Percentiles rank a stretch among this genome's conserved stretches.
Evolutionary conservation across 23 tunicate species (phyloP).

Genomic region (Trididemnum miniatum): DNA sequence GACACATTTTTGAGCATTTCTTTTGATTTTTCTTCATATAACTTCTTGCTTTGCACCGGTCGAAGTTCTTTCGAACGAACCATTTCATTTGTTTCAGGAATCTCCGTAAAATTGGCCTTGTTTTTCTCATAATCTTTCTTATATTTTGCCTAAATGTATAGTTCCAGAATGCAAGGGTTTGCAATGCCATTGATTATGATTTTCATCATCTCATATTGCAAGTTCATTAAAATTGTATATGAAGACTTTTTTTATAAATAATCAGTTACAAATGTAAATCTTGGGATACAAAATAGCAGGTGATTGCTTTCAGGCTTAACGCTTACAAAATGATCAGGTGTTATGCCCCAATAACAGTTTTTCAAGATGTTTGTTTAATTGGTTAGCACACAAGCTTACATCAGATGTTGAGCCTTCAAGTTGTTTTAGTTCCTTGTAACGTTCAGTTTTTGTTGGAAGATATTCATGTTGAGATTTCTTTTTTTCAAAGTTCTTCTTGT

Average conservation of each 20-base stretch:
- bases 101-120: slow-evolving; percentile 57
- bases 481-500: slow-evolving; percentile 73
- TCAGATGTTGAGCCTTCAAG: slow-evolving; percentile 42
- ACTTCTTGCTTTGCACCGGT: slow-evolving; percentile 73
- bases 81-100: slow-evolving; percentile 85
- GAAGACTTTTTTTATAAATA: background rate
- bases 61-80: slow-evolving; percentile 54
- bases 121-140: slow-evolving; percentile 81
- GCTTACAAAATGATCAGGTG: too few relatives aligned
- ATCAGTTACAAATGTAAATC: background rate
- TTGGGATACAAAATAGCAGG: too few relatives aligned
- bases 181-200: too few relatives aligned
- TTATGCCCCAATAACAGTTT: too few relatives aligned
- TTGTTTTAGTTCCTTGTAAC: slow-evolving; percentile 55
- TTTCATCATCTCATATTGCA: too few relatives aligned
- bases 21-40: slow-evolving; percentile 69
- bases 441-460: slow-evolving; percentile 61
- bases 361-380: too few relatives aligned
- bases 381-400: too few relatives aligned
- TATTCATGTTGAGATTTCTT: slow-evolving; percentile 54
- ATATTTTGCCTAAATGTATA: slow-evolving; percentile 71
- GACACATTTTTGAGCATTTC: slow-evolving; percentile 50
- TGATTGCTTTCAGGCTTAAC: too few relatives aligned
- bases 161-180: too few relatives aligned
- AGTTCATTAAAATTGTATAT: background rate